phyloP scores from a whole-genome alignment of 2,113 vertebrate genomes.

The Corythaixoides concolor region DNA sequence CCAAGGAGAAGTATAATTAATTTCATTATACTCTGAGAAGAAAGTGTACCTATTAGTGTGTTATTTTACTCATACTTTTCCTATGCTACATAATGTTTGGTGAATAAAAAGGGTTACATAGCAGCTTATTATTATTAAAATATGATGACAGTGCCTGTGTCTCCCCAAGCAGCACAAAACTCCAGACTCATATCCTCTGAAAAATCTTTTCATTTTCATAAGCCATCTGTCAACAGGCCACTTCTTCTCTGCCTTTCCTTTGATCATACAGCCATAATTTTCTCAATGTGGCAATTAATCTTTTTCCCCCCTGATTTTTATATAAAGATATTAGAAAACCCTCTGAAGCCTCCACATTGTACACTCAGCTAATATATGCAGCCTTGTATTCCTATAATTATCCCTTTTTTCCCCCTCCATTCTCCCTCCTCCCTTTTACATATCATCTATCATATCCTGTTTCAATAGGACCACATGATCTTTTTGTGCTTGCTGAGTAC shows the following conservation, averaged over 20 bases:
- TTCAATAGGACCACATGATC: not conserved
- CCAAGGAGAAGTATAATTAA: not conserved
- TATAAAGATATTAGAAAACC: constrained; percentile 26
- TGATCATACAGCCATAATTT: constrained; percentile 51
- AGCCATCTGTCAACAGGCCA: constrained; percentile 48
- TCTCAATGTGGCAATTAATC: constrained; percentile 38
- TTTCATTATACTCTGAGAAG: not conserved
- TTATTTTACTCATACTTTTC: not conserved
- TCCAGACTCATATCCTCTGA: not conserved
- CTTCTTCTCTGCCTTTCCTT: constrained; percentile 21
- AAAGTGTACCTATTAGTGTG: not conserved
- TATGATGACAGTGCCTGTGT: not conserved
- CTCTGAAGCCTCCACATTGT: not conserved
- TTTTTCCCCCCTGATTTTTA: not conserved
- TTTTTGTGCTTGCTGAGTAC: not conserved
- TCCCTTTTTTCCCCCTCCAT: not conserved
- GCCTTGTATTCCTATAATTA: constrained; percentile 11
- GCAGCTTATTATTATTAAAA: constrained; percentile 42
- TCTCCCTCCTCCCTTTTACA: not conserved
- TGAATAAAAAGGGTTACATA: constrained; percentile 4
- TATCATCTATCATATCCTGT: not conserved
- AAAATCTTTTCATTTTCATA: constrained; percentile 47
- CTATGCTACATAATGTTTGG: not conserved
- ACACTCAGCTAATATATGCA: constrained; percentile 10
- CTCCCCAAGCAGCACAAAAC: constrained; percentile 18